Evolutionary conservation across 2,888 invertebrate species (phyloP).

Genomic region (Caenorhabditis sp.): DNA sequence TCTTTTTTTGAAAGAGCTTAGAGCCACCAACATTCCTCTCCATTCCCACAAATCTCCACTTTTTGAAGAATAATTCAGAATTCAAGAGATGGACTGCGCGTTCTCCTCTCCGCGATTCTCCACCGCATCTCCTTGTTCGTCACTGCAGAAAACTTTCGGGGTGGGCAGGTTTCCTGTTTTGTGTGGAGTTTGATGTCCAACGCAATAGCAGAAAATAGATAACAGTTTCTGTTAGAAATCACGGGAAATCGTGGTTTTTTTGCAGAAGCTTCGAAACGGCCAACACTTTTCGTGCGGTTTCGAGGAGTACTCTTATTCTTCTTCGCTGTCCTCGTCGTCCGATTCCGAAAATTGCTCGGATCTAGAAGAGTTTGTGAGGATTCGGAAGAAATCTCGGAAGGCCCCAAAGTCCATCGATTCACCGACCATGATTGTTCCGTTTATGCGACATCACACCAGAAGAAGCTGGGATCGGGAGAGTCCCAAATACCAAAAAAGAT

Average conservation of each 20-base stretch:
- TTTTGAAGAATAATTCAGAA: not conserved
- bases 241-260: not conserved
- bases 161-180: not conserved
- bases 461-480: conserved; percentile 21
- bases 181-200: conserved; percentile 2
- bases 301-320: too few relatives aligned
- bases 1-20: not conserved
- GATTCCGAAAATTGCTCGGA: not conserved
- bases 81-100: not conserved
- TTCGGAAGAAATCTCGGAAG: not conserved
- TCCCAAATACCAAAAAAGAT: not conserved
- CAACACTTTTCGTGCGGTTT: not conserved
- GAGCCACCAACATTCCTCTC: not conserved
- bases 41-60: not conserved
- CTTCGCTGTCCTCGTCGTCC: not conserved
- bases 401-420: not conserved
- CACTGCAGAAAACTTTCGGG: conserved; percentile 5
- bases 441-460: conserved; percentile 34
- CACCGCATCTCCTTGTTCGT: not conserved
- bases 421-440: conserved; percentile 34
- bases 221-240: conserved; percentile 4
- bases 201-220: not conserved
- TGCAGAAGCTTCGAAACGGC: not conserved
- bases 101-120: not conserved
- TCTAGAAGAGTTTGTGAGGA: not conserved